A percentile compares a stretch with the other conserved stretches of the same genome.
Conservation (phyloP, 2,888 invertebrate species). For the Lycaena phlaeas region DNA sequence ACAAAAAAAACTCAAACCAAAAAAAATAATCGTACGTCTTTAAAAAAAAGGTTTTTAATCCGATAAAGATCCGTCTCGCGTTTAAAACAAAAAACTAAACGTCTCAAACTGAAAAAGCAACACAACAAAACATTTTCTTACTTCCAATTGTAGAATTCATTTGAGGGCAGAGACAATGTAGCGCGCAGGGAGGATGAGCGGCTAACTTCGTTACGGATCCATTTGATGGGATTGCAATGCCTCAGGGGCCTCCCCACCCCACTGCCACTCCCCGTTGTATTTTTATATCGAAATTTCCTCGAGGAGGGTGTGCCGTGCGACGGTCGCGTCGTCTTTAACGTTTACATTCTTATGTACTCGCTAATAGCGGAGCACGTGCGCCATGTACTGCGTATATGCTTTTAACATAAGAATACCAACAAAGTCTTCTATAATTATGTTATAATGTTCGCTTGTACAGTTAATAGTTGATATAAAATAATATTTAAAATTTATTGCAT, state of each 20-base stretch:
- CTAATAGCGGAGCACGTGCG: constrained; percentile 45
- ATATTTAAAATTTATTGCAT: too few species aligned
- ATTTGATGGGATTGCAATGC: constrained; percentile 83
- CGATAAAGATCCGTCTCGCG: neutral
- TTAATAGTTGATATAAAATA: too few species aligned
- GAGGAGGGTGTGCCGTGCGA: constrained; percentile 58
- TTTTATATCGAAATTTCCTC: constrained; percentile 73
- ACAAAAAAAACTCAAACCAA: too few species aligned
- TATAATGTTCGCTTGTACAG: neutral
- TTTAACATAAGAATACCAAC: constrained; percentile 6
- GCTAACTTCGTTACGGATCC: constrained; percentile 85
- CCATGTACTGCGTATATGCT: constrained; percentile 5
- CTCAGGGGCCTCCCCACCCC: constrained; percentile 59
- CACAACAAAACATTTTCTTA: constrained; percentile 73
- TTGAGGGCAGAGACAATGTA: constrained; percentile 74
- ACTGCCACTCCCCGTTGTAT: constrained; percentile 47
- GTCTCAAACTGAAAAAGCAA: constrained; percentile 66
- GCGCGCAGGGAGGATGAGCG: constrained; percentile 72
- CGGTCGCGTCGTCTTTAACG: constrained; percentile 69
- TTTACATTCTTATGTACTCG: constrained; percentile 73
- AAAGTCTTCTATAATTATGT: constrained; percentile 2
- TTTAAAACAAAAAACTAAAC: constrained; percentile 1
- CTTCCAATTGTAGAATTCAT: constrained; percentile 74
- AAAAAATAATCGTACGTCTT: too few species aligned
- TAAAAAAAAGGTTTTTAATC: too few species aligned